Percentiles rank a stretch among this genome's conserved stretches.
Conservation (phyloP, 2,888 invertebrate species). For the Tridacna gigas region DNA sequence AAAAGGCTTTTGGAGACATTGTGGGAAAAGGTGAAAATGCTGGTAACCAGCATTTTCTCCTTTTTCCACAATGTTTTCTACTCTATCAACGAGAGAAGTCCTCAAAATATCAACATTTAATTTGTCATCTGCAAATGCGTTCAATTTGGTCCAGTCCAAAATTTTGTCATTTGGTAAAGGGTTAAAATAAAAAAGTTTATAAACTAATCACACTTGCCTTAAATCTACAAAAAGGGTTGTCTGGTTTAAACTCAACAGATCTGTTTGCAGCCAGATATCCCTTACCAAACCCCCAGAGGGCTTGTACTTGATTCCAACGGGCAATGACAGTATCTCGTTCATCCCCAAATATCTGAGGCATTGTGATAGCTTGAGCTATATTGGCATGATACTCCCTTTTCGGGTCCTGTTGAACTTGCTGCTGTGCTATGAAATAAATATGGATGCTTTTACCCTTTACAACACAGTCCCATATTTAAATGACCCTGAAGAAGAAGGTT, state of each 20-base stretch:
- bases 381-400: constrained; percentile 72
- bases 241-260: constrained; percentile 92
- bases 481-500: neutral
- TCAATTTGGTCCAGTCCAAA: too few species aligned
- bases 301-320: constrained; percentile 96
- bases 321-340: constrained; percentile 97
- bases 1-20: too few species aligned
- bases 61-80: too few species aligned
- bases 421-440: constrained; percentile 47
- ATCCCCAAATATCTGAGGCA: constrained; percentile 92
- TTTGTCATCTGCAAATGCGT: too few species aligned
- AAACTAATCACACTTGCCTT: constrained; percentile 87
- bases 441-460: neutral
- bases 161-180: too few species aligned
- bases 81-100: too few species aligned
- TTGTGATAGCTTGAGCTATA: constrained; percentile 83
- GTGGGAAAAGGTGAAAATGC: too few species aligned
- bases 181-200: too few species aligned
- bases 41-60: too few species aligned
- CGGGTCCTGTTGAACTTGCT: constrained; percentile 66
- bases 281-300: constrained; percentile 88
- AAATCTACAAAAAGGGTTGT: constrained; percentile 96
- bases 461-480: neutral
- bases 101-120: too few species aligned
- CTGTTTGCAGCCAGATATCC: constrained; percentile 87